Base-by-base conservation (phyloP, 2,888 invertebrate genomes). In the Nemotelus pantherinus region DNA sequence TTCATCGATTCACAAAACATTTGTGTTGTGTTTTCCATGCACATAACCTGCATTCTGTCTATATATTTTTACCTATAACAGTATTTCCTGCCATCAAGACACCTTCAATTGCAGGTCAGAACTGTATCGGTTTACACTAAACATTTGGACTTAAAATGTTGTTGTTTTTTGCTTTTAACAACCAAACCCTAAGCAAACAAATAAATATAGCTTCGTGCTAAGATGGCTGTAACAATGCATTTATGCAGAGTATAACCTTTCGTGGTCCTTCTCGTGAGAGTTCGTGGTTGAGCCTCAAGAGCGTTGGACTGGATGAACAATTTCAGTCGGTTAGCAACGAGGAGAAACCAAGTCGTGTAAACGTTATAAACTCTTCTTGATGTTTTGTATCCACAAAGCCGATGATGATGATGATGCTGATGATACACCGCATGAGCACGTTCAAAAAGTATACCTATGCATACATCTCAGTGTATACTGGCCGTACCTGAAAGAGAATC, bases 121-220 rank as follows among this genome's bases (percentile, higher is more conserved):
- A 39, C 60, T 4, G 41, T 60, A 25, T 60, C 41, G 39, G 39
- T 60, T 60, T 60, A 60, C 65, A 47, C 45, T 65, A 45, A 44
- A 10, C 44, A 65, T 55, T 25, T 70, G 39, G 39, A 70, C 44
- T 70, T 3, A 53, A 55, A 53, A 25, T 25, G 25, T 25, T 25
- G 25, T 70, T 55, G 50, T 70, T 47, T 70, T 70, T 70, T 70
- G 55, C 70, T 70, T 55, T 70, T 70, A 70, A 55, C 70, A 70
- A 39, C 70, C 55, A 43, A 70, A 41, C 55, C 53, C 44, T 43
- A 70, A 70, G 70, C 55, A 70, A 70, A 70, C 70, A 70, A 47
- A 70, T 44, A 70, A 53, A 70, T 43, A 70, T 25, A 41, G 41
- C n/a, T n/a, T n/a, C n/a, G n/a, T n/a, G n/a, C 1, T 41, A 60